Evolutionary conservation across 1,140 invertebrate genomes (phyloP).

Genomic region (Tribolium madens): DNA sequence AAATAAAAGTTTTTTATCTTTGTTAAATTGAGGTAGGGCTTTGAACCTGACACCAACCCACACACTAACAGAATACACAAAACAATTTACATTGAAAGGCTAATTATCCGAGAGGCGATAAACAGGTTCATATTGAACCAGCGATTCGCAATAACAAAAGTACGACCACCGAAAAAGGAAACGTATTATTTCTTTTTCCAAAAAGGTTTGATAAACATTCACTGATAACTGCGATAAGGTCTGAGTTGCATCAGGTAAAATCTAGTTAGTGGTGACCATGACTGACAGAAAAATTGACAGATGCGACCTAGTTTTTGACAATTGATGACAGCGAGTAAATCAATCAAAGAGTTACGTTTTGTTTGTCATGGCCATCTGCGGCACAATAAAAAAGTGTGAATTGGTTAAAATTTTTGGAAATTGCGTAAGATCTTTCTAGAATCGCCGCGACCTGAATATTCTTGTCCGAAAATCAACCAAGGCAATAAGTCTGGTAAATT

Average conservation of each 20-base stretch:
- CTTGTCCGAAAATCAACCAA: background rate
- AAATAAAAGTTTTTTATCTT: conserved; percentile 19
- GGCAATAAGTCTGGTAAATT: conserved; percentile 3
- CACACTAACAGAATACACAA: conserved; percentile 38
- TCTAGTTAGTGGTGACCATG: no score
- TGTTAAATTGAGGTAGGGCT: conserved; percentile 34
- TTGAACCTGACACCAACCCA: conserved; percentile 14
- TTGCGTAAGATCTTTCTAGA: conserved; percentile 8
- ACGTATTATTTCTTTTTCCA: background rate
- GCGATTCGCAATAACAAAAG: background rate
- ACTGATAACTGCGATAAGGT: no score
- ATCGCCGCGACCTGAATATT: conserved; percentile 2
- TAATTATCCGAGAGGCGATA: conserved; percentile 44
- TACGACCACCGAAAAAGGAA: no score
- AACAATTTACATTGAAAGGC: conserved; percentile 49
- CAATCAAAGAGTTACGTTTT: background rate
- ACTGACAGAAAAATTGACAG: no score
- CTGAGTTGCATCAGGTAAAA: no score
- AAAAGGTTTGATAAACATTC: no score
- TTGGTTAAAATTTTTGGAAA: background rate
- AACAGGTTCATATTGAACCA: conserved; percentile 25
- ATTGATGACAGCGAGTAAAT: background rate
- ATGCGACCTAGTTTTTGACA: background rate
- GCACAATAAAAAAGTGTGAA: background rate
- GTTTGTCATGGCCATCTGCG: background rate